Conservation (phyloP, 2,888 invertebrate species). For the Ecliptopera silaceata region DNA sequence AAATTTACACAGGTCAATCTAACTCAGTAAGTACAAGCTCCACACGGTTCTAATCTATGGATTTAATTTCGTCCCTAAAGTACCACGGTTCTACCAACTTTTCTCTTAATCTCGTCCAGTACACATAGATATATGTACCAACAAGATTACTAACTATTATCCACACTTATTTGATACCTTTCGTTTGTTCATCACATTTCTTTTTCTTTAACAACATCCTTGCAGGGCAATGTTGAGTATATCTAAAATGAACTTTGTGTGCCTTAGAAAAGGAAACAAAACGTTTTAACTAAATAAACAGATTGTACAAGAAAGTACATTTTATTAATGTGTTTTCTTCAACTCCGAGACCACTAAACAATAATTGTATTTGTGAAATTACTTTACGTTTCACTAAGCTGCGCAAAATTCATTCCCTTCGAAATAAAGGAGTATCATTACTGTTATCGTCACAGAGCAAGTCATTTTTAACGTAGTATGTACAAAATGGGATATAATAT, state of each 20-base stretch:
- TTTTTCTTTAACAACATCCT: neutral
- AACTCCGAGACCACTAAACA: neutral
- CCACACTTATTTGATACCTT: neutral
- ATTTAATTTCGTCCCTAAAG: conserved; percentile 58
- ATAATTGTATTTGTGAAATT: neutral
- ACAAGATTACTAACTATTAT: neutral
- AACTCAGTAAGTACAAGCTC: conserved; percentile 57
- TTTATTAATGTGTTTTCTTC: neutral
- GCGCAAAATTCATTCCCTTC: conserved; percentile 52
- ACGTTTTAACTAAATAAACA: neutral
- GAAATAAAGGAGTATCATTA: conserved; percentile 64
- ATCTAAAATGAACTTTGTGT: neutral
- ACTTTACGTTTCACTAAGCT: conserved; percentile 32
- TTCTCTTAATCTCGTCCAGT: conserved; percentile 13
- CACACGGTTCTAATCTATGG: conserved; percentile 59
- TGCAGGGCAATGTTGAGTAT: neutral
- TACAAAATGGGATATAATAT: conserved; percentile 61
- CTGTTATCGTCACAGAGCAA: conserved; percentile 65
- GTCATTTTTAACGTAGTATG: conserved; percentile 66
- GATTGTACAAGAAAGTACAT: neutral
- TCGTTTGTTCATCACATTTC: neutral
- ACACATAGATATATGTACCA: conserved; percentile 20
- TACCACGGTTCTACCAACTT: conserved; percentile 28
- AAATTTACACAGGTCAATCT: conserved; percentile 75
- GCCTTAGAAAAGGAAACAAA: neutral